Base-by-base conservation (phyloP, 2,888 invertebrate species). In the Nomada flava region DNA sequence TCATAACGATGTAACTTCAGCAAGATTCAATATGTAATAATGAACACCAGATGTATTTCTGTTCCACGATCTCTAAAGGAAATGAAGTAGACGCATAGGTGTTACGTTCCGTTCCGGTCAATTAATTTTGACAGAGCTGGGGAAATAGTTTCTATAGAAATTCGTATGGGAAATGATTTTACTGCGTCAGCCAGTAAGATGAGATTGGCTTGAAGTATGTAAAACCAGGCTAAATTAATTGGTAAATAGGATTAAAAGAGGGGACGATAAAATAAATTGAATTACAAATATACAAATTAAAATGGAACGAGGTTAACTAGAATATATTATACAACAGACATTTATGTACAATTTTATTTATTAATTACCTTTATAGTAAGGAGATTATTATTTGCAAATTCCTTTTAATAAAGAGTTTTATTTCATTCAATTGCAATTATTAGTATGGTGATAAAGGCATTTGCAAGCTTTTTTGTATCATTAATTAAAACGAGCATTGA, bases 1-100 rank as follows among this genome's bases (percentile, higher is more conserved):
- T 68, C 36, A 26, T 67, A 65, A 65, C 26, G 55, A 18, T 36
- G 73, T 64, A 26, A 64, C 44, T 26, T 64, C 52, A 15, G 4
- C 18, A 26, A 44, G 44, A 65, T 71, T 62, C 70, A 59, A 71
- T 71, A 29, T 29, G 59, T 47, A 50, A 29, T 60, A 29, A n/a
- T 29, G 47, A 69, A n/a, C 3, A 47, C n/a, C 5, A 44, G 18
- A 44, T 11, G 3, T 23, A 11, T 26, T 57, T 52, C 23, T 10
- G n/a, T 15, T 26, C 53, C 44, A 18, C 3, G 26, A 1, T n/a
- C n/a, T 3, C n/a, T 11, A 15, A 62, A 62, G 4, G 26, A 15
- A 26, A 36, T 7, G 36, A 36, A 36, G 36, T 36, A 7, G 36
- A 36, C 36, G 36, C 7, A 36, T 36, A 7, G 36, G 1, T 36